Conservation (phyloP, 2,797 vertebrate genomes). For the Chelon auratus region DNA sequence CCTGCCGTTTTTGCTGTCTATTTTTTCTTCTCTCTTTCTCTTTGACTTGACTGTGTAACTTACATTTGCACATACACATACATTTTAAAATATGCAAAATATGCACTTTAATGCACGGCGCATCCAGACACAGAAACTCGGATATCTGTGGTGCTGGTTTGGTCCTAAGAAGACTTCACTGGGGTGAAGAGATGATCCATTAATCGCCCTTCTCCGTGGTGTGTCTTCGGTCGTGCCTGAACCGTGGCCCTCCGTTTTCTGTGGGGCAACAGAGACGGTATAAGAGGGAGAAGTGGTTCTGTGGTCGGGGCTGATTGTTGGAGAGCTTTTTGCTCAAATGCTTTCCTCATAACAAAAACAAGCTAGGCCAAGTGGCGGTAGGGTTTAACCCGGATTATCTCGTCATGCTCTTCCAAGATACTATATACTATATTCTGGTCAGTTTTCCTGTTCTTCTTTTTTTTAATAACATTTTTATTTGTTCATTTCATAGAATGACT, state of each 20-base stretch:
- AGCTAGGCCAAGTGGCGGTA: conserved; percentile 48
- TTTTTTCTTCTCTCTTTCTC: background rate
- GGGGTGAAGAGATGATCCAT: conserved; percentile 28
- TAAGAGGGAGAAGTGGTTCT: conserved; percentile 60
- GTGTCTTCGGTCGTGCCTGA: conserved; percentile 55
- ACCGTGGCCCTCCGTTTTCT: conserved; percentile 57
- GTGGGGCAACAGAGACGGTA: conserved; percentile 53
- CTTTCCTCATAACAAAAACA: conserved; percentile 48
- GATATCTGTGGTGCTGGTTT: conserved; percentile 6
- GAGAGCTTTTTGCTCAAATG: conserved; percentile 52
- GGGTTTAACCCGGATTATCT: conserved; percentile 60
- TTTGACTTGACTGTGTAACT: conserved; percentile 13
- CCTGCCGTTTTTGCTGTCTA: conserved; percentile 17
- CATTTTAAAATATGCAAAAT: background rate
- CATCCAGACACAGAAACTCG: background rate
- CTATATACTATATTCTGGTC: conserved; percentile 4
- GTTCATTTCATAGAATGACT: background rate
- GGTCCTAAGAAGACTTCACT: conserved; percentile 20
- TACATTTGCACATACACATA: background rate
- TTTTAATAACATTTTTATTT: background rate
- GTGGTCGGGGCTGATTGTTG: conserved; percentile 58
- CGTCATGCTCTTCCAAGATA: conserved; percentile 15
- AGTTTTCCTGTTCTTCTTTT: background rate
- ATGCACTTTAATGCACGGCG: background rate
- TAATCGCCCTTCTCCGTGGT: conserved; percentile 63